A percentile compares a stretch with the other conserved stretches of the same genome.
Evolutionary conservation across 37 sponge, comb jelly and placozoan genomes (phyloP).

Genomic region (Oscarella lobularis): DNA sequence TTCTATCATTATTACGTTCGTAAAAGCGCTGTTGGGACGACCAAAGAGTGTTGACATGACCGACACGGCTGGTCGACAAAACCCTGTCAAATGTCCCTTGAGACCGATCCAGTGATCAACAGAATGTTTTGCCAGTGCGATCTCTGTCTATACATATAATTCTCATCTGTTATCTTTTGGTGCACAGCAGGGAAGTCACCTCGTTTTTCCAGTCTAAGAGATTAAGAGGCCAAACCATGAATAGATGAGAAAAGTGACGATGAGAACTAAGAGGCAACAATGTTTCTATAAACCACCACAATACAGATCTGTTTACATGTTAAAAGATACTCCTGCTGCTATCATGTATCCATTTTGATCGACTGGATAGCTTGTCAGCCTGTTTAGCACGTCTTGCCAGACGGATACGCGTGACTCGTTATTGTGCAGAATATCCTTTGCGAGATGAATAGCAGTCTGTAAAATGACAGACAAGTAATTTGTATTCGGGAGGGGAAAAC

Average conservation of each 20-base stretch:
- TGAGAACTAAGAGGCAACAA: neutral
- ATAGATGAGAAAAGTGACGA: neutral
- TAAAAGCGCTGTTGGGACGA: neutral
- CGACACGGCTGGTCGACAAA: neutral
- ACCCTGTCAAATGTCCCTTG: neutral
- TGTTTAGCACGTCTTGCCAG: neutral
- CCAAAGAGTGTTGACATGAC: neutral
- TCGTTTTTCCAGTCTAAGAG: neutral
- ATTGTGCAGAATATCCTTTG: neutral
- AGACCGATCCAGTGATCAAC: neutral
- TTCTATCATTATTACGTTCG: neutral
- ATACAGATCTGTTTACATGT: neutral
- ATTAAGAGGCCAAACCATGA: neutral
- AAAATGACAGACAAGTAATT: no score
- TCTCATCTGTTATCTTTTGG: no score
- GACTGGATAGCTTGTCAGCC: neutral
- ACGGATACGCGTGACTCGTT: neutral
- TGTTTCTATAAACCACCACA: neutral
- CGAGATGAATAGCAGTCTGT: neutral
- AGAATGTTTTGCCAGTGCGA: neutral
- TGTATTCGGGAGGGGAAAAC: no score
- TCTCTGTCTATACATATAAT: no score
- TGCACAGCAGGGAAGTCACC: no score
- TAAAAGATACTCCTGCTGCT: neutral
- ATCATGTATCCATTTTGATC: neutral